Conservation (phyloP, 2,113 vertebrate genomes). For the Otolemur garnettii region DNA sequence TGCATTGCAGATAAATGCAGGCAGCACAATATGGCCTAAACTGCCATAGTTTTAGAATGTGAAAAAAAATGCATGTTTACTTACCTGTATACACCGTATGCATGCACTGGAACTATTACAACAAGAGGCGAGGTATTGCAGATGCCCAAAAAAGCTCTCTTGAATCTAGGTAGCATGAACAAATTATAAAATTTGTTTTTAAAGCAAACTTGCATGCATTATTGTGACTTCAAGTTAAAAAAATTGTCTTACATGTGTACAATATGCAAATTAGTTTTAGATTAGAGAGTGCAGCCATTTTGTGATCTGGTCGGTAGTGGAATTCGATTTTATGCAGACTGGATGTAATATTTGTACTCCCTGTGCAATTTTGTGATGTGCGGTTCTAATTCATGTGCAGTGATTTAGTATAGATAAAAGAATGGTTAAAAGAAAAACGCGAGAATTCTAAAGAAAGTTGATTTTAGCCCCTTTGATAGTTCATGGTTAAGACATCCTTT, state of each 20-base stretch:
- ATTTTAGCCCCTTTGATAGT: constrained; percentile 89
- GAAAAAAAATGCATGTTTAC: constrained; percentile 96
- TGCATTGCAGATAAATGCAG: constrained; percentile 94
- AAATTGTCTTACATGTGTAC: constrained; percentile 94
- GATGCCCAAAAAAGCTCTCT: constrained; percentile 89
- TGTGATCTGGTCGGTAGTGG: constrained; percentile 93
- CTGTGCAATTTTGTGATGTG: constrained; percentile 96
- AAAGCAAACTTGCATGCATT: constrained; percentile 96
- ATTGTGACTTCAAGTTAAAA: constrained; percentile 94
- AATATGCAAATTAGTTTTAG: constrained; percentile 96
- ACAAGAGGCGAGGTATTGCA: constrained; percentile 90
- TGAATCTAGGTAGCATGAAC: constrained; percentile 95
- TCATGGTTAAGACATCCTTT: constrained; percentile 90
- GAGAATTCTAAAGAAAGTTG: constrained; percentile 82
- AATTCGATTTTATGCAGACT: constrained; percentile 93
- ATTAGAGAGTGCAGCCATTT: constrained; percentile 94
- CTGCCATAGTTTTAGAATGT: constrained; percentile 95
- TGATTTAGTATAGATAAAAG: constrained; percentile 92
- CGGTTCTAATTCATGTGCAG: constrained; percentile 93
- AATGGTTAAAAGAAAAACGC: constrained; percentile 85
- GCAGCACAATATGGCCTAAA: constrained; percentile 92
- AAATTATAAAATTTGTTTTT: constrained; percentile 91
- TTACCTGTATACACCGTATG: constrained; percentile 94
- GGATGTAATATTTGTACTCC: constrained; percentile 96
- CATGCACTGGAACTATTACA: constrained; percentile 94